Evolutionary conservation across 2,888 invertebrate genomes (phyloP).

Genomic region (Xestobium rufovillosum): DNA sequence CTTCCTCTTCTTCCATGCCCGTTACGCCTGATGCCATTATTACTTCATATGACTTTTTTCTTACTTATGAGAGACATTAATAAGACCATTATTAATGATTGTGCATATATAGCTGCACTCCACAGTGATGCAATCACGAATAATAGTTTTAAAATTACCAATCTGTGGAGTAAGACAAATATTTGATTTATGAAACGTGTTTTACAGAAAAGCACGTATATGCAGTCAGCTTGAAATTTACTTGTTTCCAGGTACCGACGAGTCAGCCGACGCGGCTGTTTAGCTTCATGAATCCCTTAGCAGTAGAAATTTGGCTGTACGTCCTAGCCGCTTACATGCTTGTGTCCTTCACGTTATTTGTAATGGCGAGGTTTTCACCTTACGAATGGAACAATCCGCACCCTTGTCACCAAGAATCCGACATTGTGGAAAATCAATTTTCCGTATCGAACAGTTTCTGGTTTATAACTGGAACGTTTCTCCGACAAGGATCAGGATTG

Average conservation of each 20-base stretch:
- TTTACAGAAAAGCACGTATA: no score
- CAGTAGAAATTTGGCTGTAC: slow-evolving; percentile 95
- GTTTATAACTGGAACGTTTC: slow-evolving; percentile 85
- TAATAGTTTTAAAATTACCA: no score
- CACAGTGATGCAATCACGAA: no score
- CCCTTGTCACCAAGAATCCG: slow-evolving; percentile 72
- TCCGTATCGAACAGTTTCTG: slow-evolving; percentile 88
- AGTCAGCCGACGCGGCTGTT: slow-evolving; percentile 83
- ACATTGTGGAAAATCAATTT: slow-evolving; percentile 92
- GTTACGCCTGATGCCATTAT: no score
- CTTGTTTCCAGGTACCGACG: slow-evolving; percentile 70
- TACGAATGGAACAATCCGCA: slow-evolving; percentile 89
- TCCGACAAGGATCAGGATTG: slow-evolving; percentile 76
- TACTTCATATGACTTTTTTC: no score
- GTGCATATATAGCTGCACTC: no score
- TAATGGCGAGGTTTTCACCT: slow-evolving; percentile 94
- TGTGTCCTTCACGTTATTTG: slow-evolving; percentile 89
- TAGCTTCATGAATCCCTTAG: slow-evolving; percentile 94
- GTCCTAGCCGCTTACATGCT: slow-evolving; percentile 89
- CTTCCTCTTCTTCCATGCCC: no score
- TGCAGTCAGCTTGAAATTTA: no score
- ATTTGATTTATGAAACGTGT: no score
- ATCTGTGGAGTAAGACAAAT: no score
- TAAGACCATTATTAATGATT: no score
- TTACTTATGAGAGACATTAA: no score